A percentile compares a stretch with the other conserved stretches of the same genome.
Evolutionary conservation across 2,797 vertebrate genomes (phyloP).

Genomic region (Aythya fuligula): DNA sequence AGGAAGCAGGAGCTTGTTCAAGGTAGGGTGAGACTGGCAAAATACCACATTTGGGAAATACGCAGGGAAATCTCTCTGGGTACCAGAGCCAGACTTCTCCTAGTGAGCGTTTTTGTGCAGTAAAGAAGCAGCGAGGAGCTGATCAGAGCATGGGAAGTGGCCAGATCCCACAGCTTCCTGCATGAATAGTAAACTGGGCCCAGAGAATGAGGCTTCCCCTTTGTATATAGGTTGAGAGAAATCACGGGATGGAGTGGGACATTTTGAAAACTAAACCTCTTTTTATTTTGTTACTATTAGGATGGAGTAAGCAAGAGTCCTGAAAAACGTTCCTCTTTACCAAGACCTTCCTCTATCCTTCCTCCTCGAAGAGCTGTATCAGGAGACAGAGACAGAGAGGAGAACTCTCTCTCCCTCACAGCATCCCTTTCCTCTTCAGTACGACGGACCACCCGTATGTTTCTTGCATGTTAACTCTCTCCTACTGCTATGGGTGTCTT

Average conservation of each 20-base stretch:
- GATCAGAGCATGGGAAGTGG: background rate
- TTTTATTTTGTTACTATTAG: slow-evolving; percentile 74
- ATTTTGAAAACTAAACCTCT: background rate
- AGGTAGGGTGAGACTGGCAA: background rate
- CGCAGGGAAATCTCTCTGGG: background rate
- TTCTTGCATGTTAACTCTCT: background rate
- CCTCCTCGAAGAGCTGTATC: slow-evolving; percentile 85
- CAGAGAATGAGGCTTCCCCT: background rate
- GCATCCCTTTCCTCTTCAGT: slow-evolving; percentile 81
- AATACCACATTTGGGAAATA: background rate
- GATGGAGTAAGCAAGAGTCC: slow-evolving; percentile 92
- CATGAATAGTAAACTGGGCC: background rate
- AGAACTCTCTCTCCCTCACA: slow-evolving; percentile 89
- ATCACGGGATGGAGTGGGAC: background rate
- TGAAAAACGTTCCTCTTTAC: slow-evolving; percentile 91
- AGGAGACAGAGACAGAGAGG: slow-evolving; percentile 89
- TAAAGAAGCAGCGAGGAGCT: background rate
- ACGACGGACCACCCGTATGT: slow-evolving; percentile 93
- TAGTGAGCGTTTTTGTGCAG: background rate
- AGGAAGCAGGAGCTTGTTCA: background rate
- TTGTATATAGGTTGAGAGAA: background rate
- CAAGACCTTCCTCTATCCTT: slow-evolving; percentile 89
- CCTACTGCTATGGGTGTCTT: background rate
- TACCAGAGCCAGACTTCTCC: too few species aligned
- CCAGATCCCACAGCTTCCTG: background rate